A percentile compares a stretch with the other conserved stretches of the same genome.
Conservation (phyloP, 2,113 vertebrate genomes). For the Sinocyclocheilus anophthalmus region DNA sequence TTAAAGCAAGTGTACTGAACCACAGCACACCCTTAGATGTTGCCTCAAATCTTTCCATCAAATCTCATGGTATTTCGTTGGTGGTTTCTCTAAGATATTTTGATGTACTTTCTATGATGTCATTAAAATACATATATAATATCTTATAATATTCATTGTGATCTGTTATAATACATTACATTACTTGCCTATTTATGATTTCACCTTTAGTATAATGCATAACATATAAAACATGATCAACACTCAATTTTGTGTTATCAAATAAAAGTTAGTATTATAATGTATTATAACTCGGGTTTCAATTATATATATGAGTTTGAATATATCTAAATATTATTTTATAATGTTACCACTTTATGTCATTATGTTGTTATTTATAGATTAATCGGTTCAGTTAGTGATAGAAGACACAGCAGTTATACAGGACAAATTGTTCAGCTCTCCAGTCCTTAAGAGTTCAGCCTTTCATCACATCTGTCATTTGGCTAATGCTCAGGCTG, state of each 20-base stretch:
- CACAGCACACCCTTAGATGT: neutral
- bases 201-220: no score
- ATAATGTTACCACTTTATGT: no score
- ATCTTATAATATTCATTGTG: neutral
- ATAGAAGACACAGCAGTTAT: no score
- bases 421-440: no score
- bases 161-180: neutral
- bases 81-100: neutral
- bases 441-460: no score
- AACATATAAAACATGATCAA: no score
- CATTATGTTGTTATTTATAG: no score
- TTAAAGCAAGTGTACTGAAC: slow-evolving; percentile 24
- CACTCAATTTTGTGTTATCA: no score
- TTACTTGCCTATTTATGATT: neutral
- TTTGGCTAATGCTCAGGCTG: neutral
- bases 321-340: neutral
- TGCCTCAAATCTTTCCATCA: slow-evolving; percentile 9
- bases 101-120: neutral
- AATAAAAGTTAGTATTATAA: no score
- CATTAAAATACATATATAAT: neutral
- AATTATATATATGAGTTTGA: no score
- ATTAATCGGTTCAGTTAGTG: no score
- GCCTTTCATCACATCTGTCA: neutral
- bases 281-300: no score
- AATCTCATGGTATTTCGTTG: neutral